phyloP scores from a whole-genome alignment of 2,888 invertebrate genomes.

The Ormyrus rosae region DNA sequence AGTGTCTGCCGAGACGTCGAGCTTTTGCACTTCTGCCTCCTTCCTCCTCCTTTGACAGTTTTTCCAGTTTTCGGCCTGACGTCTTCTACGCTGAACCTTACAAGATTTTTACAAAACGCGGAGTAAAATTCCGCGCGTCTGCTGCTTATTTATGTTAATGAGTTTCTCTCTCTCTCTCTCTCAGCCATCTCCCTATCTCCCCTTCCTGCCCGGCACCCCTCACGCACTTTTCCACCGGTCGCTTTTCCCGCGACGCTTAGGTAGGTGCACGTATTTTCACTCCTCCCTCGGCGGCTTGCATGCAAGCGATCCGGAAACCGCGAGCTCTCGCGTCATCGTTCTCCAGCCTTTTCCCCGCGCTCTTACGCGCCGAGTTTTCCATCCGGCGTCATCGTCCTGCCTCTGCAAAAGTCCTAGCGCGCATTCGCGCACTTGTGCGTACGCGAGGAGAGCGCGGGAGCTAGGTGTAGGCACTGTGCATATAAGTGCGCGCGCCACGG shows the following conservation, averaged over 20 bases:
- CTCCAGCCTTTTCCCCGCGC: conserved; percentile 50
- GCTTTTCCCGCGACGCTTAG: not conserved
- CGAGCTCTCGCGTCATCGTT: conserved; percentile 5
- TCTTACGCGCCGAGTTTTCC: conserved; percentile 54
- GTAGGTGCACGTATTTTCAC: too few relatives aligned
- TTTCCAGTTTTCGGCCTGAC: not conserved
- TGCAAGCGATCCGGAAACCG: conserved; percentile 34
- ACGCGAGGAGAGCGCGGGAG: not conserved
- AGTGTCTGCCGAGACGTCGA: not conserved
- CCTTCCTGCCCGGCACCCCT: conserved; percentile 15
- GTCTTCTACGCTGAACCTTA: too few relatives aligned
- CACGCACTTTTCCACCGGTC: conserved; percentile 24
- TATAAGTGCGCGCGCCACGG: conserved; percentile 64
- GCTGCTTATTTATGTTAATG: conserved; percentile 71
- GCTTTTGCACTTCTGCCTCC: not conserved
- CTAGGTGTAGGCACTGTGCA: conserved; percentile 55
- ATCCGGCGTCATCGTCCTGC: conserved; percentile 52
- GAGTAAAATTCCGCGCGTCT: conserved; percentile 22
- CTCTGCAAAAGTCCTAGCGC: conserved; percentile 63
- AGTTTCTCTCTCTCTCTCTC: conserved; percentile 63
- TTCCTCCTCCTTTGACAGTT: not conserved
- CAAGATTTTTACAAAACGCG: not conserved
- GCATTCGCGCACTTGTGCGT: too few relatives aligned
- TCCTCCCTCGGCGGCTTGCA: not conserved
- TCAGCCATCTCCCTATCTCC: conserved; percentile 56